These are phyloP conservation scores for Podotricha telesiphe DNA, from an alignment of 2,888 invertebrate species.

Conservation along the genomic window DNA sequence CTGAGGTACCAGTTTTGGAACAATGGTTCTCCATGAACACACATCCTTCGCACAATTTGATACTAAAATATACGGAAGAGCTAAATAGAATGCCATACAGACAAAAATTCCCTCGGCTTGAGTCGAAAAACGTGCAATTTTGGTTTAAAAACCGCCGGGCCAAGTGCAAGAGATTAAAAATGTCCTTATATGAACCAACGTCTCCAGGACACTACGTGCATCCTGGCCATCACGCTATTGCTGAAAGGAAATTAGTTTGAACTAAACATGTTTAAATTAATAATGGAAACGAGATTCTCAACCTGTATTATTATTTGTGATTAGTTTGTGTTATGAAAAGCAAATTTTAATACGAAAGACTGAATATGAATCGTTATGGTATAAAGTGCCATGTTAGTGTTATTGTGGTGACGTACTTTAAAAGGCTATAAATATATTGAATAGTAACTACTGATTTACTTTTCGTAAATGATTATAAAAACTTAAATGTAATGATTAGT, in stretches of 20 bases:
- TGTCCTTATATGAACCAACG: conserved; percentile 91
- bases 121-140: conserved; percentile 99
- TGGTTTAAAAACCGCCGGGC: conserved; percentile 99
- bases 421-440: conserved; percentile 32
- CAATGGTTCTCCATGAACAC: conserved; percentile 99
- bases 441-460: conserved; percentile 19
- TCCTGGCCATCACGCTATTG: conserved; percentile 82
- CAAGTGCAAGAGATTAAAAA: conserved; percentile 97
- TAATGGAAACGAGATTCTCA: conserved; percentile 12
- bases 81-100: conserved; percentile 98
- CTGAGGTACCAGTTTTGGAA: conserved; percentile 96
- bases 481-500: conserved; percentile 26
- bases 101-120: conserved; percentile 98
- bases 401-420: conserved; percentile 52
- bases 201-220: conserved; percentile 85
- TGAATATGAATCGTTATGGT: conserved; percentile 76
- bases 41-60: conserved; percentile 98
- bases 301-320: conserved; percentile 29
- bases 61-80: conserved; percentile 98
- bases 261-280: conserved; percentile 28
- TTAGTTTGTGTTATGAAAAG: conserved; percentile 48
- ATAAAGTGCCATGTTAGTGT: conserved; percentile 81
- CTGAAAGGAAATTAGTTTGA: conserved; percentile 79
- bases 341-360: conserved; percentile 70
- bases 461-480: conserved; percentile 12